Percentiles rank a stretch among this genome's conserved stretches.
Conservation (phyloP, 2,797 vertebrate genomes). For the Aplochiton taeniatus region DNA sequence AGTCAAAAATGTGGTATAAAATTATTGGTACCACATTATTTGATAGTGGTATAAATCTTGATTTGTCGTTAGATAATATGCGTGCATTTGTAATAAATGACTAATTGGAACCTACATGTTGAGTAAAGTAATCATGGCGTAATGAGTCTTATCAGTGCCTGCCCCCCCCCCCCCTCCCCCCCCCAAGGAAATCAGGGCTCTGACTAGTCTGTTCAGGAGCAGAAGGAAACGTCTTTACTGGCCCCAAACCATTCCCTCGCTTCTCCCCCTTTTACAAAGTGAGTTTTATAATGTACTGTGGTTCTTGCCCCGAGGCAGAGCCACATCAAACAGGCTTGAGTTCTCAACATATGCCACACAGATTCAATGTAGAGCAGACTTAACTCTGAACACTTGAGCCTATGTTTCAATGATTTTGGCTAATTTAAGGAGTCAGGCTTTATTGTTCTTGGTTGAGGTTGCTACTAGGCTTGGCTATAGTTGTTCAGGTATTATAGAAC, state of each 20-base stretch:
- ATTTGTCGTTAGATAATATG: too few species aligned
- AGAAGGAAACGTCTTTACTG: conserved; percentile 69
- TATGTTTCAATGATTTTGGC: conserved; percentile 42
- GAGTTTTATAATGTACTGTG: conserved; percentile 69
- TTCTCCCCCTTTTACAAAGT: conserved; percentile 59
- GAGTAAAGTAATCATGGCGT: conserved; percentile 31
- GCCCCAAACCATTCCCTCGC: conserved; percentile 50
- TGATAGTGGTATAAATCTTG: too few species aligned
- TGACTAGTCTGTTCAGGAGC: conserved; percentile 48
- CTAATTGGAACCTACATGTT: conserved; percentile 5
- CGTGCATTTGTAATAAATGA: too few species aligned
- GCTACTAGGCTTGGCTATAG: background rate
- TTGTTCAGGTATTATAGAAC: too few species aligned
- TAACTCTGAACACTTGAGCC: conserved; percentile 41
- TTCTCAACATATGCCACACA: conserved; percentile 59
- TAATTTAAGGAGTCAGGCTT: conserved; percentile 39
- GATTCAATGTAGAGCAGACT: conserved; percentile 44
- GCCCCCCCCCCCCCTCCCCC: conserved; percentile 30
- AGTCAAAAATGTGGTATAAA: too few species aligned
- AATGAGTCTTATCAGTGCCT: conserved; percentile 61
- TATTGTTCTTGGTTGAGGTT: conserved; percentile 35
- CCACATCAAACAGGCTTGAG: conserved; percentile 64
- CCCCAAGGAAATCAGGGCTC: conserved; percentile 44
- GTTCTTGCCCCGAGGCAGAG: conserved; percentile 67
- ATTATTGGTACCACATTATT: too few species aligned